These are phyloP conservation scores for Anabacerthia variegaticeps DNA, from an alignment of 2,797 vertebrate genomes.

Conservation along the genomic window DNA sequence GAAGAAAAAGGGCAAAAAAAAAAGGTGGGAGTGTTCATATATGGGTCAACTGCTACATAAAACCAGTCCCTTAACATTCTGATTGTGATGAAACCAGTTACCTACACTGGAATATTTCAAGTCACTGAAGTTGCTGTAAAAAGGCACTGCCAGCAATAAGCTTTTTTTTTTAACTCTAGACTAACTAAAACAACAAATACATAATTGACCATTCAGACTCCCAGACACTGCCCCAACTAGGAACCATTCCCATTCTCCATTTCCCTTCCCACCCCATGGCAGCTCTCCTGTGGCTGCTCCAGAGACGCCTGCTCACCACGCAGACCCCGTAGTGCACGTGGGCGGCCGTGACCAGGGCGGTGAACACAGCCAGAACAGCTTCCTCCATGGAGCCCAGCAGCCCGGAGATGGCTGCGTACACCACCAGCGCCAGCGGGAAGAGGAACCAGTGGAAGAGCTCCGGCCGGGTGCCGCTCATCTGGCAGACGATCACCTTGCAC, in stretches of 20 bases:
- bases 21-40: background rate
- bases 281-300: fast-evolving
- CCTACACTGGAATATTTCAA: background rate
- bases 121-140: background rate
- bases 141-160: background rate
- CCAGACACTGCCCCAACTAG: fast-evolving
- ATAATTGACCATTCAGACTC: background rate
- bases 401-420: background rate
- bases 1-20: background rate
- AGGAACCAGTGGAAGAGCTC: conserved; percentile 60
- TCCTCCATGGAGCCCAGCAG: conserved; percentile 46
- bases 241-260: fast-evolving
- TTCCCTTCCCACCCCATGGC: background rate
- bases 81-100: background rate
- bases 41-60: background rate
- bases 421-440: conserved; percentile 40
- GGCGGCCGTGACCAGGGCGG: conserved; percentile 4
- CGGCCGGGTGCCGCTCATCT: conserved; percentile 57
- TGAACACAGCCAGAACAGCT: background rate
- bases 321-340: conserved; percentile 62
- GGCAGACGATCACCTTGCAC: conserved; percentile 67
- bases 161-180: background rate
- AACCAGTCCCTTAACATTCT: background rate
- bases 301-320: background rate
- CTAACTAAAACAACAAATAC: background rate